A percentile compares a stretch with the other conserved stretches of the same genome.
These are phyloP conservation scores for Trachelus iudaicus DNA, from an alignment of 2,888 invertebrate species.

Conservation along the genomic window DNA sequence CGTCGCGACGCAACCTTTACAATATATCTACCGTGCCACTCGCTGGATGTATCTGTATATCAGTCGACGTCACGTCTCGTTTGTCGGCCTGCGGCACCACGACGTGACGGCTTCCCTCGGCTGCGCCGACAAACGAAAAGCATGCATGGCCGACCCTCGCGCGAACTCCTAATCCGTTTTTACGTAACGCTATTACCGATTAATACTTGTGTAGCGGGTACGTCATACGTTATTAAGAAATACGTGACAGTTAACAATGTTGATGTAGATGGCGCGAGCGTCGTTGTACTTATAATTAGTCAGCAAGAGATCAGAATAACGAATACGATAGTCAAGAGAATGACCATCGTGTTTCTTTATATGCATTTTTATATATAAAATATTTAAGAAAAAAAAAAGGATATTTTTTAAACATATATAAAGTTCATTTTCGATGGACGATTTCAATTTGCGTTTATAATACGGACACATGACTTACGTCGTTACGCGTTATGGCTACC, in stretches of 20 bases:
- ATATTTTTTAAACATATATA: too few relatives aligned
- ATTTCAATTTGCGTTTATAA: too few relatives aligned
- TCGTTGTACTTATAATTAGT: too few relatives aligned
- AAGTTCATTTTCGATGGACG: too few relatives aligned
- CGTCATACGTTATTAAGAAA: neutral
- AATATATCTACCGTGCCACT: neutral
- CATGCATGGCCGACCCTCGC: slow-evolving; percentile 20
- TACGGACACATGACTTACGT: too few relatives aligned
- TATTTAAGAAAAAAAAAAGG: too few relatives aligned
- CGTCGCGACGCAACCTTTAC: slow-evolving; percentile 3
- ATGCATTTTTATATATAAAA: too few relatives aligned
- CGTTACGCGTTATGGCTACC: too few relatives aligned
- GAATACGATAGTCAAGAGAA: neutral
- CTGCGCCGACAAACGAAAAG: slow-evolving; percentile 8
- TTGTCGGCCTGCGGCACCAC: slow-evolving; percentile 23
- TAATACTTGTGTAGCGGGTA: neutral
- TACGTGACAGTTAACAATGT: neutral
- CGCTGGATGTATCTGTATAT: slow-evolving; percentile 7
- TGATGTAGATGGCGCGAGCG: neutral
- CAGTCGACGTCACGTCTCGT: slow-evolving; percentile 29
- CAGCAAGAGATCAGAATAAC: neutral
- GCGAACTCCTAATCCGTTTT: slow-evolving; percentile 27
- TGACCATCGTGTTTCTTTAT: too few relatives aligned
- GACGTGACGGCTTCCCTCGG: slow-evolving; percentile 20
- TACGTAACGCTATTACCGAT: slow-evolving; percentile 22